Evolutionary conservation across 2,888 invertebrate genomes (phyloP), one percentile per base, ranked within the genome.

Genomic region (Ectropis crepuscularia): DNA sequence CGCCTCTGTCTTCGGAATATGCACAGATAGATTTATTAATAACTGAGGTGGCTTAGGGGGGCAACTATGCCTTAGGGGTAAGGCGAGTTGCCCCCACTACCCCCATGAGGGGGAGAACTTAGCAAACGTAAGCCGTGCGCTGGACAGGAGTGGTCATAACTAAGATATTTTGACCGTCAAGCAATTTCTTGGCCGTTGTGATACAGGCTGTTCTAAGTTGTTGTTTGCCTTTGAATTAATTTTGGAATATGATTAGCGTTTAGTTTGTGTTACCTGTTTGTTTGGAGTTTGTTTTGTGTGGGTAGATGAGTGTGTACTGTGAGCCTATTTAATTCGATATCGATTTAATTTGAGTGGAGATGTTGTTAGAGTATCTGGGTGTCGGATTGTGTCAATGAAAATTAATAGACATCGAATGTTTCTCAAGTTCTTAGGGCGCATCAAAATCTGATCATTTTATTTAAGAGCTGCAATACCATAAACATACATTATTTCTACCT

Each of bases 151-250:
- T 88, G 90, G 92, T 89, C 92, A 92, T 92, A 92, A 90, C 92
- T 90, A 92, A 92, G 92, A 92, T 92, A 90, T 92, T 92, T 92
- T 91, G 92, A 90, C 90, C 89, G 90, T 89, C 90, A 87, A 86
- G 90, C 89, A 87, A 91, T 91, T 89, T 90, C 91, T 90, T 92
- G 89, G 88, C 83, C 80, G 77, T 82, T 81, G 79, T 78, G 78
- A 81, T 79, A 91, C 80, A 86, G 90, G 88, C 72, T 90, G 92
- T 80, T 82, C 74, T 48, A 65, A 79, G 77, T 79, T 85, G 81
- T 80, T 83, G 82, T 80, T 80, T 72, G 69, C 67, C 72, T 70
- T 77, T 81, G 77, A 84, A 87, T 87, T 86, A 82, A 86, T 83
- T 76, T 71, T 73, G 83, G 80, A 83, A 82, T 80, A 83, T 79